Evolutionary conservation across 2,113 vertebrate species (phyloP), one percentile per base, ranked within the genome.

Genomic region (Hepsetus odoe): DNA sequence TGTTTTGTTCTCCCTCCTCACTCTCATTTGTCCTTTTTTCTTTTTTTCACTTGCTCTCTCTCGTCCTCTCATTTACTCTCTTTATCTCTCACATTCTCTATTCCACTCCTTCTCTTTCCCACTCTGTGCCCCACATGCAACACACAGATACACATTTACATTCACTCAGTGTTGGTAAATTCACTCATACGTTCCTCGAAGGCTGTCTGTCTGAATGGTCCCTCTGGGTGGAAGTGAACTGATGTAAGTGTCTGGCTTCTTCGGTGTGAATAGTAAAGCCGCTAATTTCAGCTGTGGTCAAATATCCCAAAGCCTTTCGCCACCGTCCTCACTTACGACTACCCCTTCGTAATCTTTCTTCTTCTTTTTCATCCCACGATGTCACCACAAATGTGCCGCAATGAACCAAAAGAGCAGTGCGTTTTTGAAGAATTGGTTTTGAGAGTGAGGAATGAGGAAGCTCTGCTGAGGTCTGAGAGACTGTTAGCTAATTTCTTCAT

Each of bases 381-480:
- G 30, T 46, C 51, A 14, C 81, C 65, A 44, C 76, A 79, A 53
- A 64, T 44, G n/a, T 26, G 32, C 44, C 67, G 24, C 38, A 40
- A 35, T 12, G 44, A 76, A 62, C 61, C 79, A 4, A 64, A 62
- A 55, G 20, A 18, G 24, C 13, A 33, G 66, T 33, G 64, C 69
- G 80, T 40, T 64, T 78, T 82, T 70, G 56, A n/a, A 24, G 69
- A 68, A 74, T 61, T 69, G 35, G 28, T 42, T 33, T 16, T 22
- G 26, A 64, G 62, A 69, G 53, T 78, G 67, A 44, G 64, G 71
- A 78, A 64, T 78, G 67, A 44, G 64, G 71, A 78, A 82, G 55
- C 55, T 61, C 7, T 14, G 14, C 24, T 14, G 38, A 53, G 32
- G 35, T 70, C 12, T 62, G 14, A 16, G 66, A 55, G 22, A 40